Base-by-base conservation (phyloP, 2,113 vertebrate genomes). In the Eulacestoma nigropectus region DNA sequence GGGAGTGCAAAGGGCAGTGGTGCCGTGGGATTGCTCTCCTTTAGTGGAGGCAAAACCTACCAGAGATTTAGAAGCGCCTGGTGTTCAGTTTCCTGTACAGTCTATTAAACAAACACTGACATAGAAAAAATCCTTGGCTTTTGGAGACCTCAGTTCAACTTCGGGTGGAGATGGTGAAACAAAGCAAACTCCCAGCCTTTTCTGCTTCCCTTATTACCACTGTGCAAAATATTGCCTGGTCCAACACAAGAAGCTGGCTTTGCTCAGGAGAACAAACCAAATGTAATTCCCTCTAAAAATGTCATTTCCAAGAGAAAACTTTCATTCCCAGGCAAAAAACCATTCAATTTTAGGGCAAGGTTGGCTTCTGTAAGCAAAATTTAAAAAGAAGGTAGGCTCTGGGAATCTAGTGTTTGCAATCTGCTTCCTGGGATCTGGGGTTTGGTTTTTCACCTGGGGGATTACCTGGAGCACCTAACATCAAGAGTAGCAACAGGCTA, bases 121-220 rank as follows among this genome's bases (percentile, higher is more conserved):
- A 72, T 9, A 70, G 42, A 84, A 89, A 95, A 90, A 79, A 59
- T 47, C 62, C 37, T 89, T 76, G 49, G 65, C 44, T 96, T 86
- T 68, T 87, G 46, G 23, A 95, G 70, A 87, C 46, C 74, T 91
- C 87, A 85, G 21, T 50, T 89, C 87, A 95, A 62, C 78, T 95
- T 91, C 74, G 70, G 60, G 70, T 84, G 88, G 84, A 93, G 42
- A 87, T 57, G 41, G 59, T 2, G 16, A 89, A 94, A 67, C 49
- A 85, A 89, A 93, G 67, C 3, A 2, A 62, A 69, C n/a, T 47
- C 75, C 62, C 4, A 11, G 65, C 18, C 33, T 89, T 93, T 87
- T 84, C 82, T 95, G 74, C 42, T 87, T 94, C 57, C 19, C 64
- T 96, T 30, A 14, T 93, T 90, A 68, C 26, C 50, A 41, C 35